phyloP scores from a whole-genome alignment of 2,113 vertebrate species.

The Campylomormyrus tamandua region DNA sequence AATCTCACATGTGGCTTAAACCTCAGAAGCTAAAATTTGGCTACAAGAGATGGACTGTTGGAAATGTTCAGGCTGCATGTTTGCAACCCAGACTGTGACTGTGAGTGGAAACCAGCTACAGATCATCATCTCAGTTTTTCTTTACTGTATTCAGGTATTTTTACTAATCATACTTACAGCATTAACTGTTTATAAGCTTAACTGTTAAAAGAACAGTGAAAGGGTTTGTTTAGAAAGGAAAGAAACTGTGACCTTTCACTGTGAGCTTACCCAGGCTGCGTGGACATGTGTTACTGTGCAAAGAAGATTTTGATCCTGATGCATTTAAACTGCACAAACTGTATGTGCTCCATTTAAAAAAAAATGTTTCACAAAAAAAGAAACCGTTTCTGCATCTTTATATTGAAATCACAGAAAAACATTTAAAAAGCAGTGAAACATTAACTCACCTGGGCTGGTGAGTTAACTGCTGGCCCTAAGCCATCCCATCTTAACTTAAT shows the following conservation, averaged over 20 bases:
- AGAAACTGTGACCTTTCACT: not conserved
- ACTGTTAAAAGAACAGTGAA: not conserved
- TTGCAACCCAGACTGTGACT: not conserved
- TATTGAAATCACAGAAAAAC: not conserved
- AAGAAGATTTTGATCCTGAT: not conserved
- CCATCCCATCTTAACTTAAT: not conserved
- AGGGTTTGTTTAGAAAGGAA: not conserved
- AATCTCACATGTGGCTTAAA: not conserved
- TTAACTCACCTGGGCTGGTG: not conserved
- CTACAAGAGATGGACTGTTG: not conserved
- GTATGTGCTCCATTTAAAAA: not conserved
- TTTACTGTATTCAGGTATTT: not conserved
- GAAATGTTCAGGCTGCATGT: not conserved
- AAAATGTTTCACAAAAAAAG: not conserved
- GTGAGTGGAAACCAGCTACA: not conserved
- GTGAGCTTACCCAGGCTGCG: not conserved
- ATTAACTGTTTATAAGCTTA: not conserved
- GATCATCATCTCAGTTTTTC: not conserved
- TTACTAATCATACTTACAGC: not conserved
- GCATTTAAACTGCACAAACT: not conserved
- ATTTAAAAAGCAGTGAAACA: not conserved
- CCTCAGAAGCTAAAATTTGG: not conserved
- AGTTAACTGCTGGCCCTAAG: not conserved
- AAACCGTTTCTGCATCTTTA: not conserved
- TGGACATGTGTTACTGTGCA: not conserved